A percentile compares a stretch with the other conserved stretches of the same genome.
Evolutionary conservation across 2,113 vertebrate genomes (phyloP).

Genomic region (Aplodontia rufa): DNA sequence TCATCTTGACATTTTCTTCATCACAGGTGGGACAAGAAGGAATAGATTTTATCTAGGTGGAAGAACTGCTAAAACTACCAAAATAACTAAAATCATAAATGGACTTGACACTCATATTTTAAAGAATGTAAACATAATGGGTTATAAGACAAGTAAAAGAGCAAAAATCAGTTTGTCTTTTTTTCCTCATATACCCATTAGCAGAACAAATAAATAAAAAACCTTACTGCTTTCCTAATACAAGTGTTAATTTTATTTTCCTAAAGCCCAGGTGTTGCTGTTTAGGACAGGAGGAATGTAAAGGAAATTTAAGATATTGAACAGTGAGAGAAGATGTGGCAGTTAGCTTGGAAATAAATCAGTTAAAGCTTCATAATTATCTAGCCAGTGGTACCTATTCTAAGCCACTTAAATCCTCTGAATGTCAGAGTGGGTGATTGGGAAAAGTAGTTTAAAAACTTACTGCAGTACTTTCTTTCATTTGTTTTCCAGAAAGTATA

Average conservation of each 20-base stretch:
- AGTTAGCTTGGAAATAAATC: conserved; percentile 52
- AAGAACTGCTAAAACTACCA: neutral
- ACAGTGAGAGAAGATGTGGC: neutral
- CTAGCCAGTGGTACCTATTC: neutral
- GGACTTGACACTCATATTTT: neutral
- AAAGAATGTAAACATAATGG: neutral
- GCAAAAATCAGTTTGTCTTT: neutral
- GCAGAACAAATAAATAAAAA: neutral
- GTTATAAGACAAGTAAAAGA: neutral
- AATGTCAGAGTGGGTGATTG: neutral
- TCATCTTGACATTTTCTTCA: neutral
- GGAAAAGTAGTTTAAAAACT: conserved; percentile 3
- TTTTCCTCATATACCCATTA: neutral
- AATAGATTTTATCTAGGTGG: neutral
- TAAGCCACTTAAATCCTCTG: neutral
- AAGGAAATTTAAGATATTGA: conserved; percentile 53
- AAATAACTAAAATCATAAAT: neutral
- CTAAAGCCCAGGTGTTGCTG: neutral
- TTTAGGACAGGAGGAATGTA: neutral
- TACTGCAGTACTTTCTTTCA: neutral
- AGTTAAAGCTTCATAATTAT: conserved; percentile 59
- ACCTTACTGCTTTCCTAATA: neutral
- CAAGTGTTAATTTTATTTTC: conserved; percentile 34
- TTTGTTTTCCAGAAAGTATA: neutral
- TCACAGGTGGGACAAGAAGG: neutral